A percentile compares a stretch with the other conserved stretches of the same genome.
Conservation (phyloP, 1,140 invertebrate species). For the Rhizoglyphus robini region DNA sequence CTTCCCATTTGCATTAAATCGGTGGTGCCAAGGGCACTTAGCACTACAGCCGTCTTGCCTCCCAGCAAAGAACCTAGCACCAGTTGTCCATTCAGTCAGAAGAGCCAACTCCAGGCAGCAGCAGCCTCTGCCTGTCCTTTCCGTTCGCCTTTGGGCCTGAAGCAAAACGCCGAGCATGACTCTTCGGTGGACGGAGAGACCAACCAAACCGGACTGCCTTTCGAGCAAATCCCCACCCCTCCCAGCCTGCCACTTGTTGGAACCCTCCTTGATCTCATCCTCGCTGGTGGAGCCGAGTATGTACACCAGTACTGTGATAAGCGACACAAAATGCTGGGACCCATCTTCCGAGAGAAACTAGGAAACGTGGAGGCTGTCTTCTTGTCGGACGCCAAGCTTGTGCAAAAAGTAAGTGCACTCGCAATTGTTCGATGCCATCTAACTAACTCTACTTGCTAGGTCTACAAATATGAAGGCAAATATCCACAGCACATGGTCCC, state of each 20-base stretch:
- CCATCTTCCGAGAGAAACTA: conserved; percentile 55
- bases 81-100: neutral
- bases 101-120: neutral
- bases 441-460: no score
- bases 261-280: conserved; percentile 39
- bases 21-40: no score
- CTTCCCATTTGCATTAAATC: no score
- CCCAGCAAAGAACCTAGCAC: neutral
- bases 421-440: no score
- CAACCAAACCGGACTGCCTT: neutral
- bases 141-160: neutral
- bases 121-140: neutral
- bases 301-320: conserved; percentile 57
- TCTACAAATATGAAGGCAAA: conserved; percentile 60
- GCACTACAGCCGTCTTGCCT: neutral
- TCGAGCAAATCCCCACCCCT: conserved; percentile 32
- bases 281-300: conserved; percentile 38
- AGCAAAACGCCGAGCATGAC: no score
- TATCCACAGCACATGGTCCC: conserved; percentile 62
- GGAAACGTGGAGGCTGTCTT: conserved; percentile 54
- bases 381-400: conserved; percentile 49
- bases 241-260: conserved; percentile 43
- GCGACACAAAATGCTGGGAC: conserved; percentile 53
- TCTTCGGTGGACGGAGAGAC: no score
- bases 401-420: conserved; percentile 39